phyloP scores from a whole-genome alignment of 2,113 vertebrate species.

The Colius striatus region DNA sequence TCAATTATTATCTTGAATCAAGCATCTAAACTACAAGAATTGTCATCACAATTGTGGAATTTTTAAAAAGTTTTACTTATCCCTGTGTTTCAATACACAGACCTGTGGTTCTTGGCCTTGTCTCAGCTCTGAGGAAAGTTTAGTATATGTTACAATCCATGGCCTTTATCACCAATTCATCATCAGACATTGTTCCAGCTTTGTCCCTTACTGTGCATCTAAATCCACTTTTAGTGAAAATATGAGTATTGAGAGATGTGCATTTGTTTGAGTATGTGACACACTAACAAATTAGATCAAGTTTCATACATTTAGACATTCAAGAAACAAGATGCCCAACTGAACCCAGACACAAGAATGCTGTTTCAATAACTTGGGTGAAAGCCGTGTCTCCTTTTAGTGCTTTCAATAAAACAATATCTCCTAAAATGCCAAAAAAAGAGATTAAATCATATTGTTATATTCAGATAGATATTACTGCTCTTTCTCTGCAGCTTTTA shows the following conservation, averaged over 20 bases:
- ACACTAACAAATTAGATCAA: neutral
- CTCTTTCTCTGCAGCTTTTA: neutral
- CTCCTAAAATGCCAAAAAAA: neutral
- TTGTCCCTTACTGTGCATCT: neutral
- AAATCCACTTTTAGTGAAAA: neutral
- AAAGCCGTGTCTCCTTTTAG: neutral
- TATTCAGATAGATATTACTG: neutral
- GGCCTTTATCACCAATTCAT: neutral
- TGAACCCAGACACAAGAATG: neutral
- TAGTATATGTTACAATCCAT: fast-evolving
- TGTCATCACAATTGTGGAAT: fast-evolving
- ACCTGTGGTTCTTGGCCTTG: neutral
- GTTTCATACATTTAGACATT: neutral
- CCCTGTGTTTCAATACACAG: neutral
- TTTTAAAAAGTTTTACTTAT: neutral
- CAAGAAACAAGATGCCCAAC: neutral
- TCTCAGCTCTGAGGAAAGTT: neutral
- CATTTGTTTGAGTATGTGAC: neutral
- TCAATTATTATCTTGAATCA: neutral
- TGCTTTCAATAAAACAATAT: neutral
- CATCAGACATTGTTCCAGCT: neutral
- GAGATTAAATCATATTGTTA: neutral
- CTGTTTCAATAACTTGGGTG: neutral
- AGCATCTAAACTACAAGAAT: neutral
- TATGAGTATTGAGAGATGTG: neutral